Base-by-base conservation (phyloP, 1,140 invertebrate genomes). In the Drosophila kohkoa region DNA sequence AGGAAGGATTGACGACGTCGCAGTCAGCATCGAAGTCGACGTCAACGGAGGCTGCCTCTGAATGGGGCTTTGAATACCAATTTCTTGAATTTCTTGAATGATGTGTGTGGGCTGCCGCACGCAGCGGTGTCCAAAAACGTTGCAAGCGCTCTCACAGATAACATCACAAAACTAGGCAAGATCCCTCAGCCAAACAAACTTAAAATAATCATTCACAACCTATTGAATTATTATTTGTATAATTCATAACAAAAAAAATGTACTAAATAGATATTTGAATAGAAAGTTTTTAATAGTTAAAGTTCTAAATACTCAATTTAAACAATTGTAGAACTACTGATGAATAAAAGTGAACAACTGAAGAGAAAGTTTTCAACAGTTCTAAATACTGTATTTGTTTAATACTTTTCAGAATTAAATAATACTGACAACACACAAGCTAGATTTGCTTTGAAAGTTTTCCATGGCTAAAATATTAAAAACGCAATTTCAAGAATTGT, bases 1-100 rank as follows among this genome's bases (percentile, higher is more conserved):
- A 77, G 82, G 82, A 75, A 79, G 82, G 81, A 75, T 69, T 75
- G 82, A 69, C 67, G 45, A 62, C 43, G n/a, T 7, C 20, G 41
- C 45, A 20, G 11, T 3, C 67, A 48, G 59, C 67, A 48, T 66
- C 75, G 60, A 65, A 43, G 59, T 54, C 72, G 75, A 81, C 52
- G 11, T 1, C 54, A 25, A 60, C 46, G 35, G 52, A 48, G 57
- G 69, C 63, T 51, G 74, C 62, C 58, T 59, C 59, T 70, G 59
- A 75, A 58, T 75, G 58, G 48, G 49, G 63, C 71, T 64, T 65
- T 75, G 71, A 64, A 75, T 71, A 58, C 38, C 51, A 46, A 71
- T 75, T 58, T 64, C 52, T 49, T 58, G 60, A 43, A 55, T 75
- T 69, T 63, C 51, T 65, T 64, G 59, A 71, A 52, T 69, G 64